These are phyloP conservation scores for Microctonus aethiopoides DNA, from an alignment of 2,888 invertebrate species.

Conservation along the genomic window DNA sequence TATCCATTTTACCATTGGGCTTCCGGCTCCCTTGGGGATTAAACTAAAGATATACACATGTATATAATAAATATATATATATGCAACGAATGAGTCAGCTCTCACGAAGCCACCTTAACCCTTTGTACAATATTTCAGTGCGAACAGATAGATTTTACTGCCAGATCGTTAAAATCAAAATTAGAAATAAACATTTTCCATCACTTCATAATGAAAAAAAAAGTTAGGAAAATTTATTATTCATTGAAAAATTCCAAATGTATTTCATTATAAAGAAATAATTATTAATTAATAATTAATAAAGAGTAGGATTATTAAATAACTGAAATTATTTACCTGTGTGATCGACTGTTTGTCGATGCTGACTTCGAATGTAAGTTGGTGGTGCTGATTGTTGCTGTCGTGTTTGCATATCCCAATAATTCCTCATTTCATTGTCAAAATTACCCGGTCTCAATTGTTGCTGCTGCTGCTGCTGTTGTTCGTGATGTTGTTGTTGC, in stretches of 20 bases:
- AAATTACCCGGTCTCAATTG: constrained; percentile 47
- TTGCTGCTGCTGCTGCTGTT: constrained; percentile 1
- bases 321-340: too few relatives aligned
- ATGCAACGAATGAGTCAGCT: neutral
- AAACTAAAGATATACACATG: neutral
- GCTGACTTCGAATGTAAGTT: constrained; percentile 59
- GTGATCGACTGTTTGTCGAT: constrained; percentile 60
- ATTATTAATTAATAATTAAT: too few relatives aligned
- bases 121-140: neutral
- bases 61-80: neutral
- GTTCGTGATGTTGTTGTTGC: constrained; percentile 44
- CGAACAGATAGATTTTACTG: neutral
- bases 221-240: neutral
- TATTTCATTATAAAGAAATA: too few relatives aligned
- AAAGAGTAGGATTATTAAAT: too few relatives aligned
- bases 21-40: neutral
- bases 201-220: constrained; percentile 8
- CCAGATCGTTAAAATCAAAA: too few relatives aligned
- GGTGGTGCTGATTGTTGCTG: constrained; percentile 53
- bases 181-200: neutral
- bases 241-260: too few relatives aligned
- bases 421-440: constrained; percentile 50
- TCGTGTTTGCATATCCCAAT: constrained; percentile 61
- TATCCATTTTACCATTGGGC: neutral
- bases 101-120: neutral